phyloP scores from a whole-genome alignment of 2,888 invertebrate species.

The Catocala nupta region DNA sequence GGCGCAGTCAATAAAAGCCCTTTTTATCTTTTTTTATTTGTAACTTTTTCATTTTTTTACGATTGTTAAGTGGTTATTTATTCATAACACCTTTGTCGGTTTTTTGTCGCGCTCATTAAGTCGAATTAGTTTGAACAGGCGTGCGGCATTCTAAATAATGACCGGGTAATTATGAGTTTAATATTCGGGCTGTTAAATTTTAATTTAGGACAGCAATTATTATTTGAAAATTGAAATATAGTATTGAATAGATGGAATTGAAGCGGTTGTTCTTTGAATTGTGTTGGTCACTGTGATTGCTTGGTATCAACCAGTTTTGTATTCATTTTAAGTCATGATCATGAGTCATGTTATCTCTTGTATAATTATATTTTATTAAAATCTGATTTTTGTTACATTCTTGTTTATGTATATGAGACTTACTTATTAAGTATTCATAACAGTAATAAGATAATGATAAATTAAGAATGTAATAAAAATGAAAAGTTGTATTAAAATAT shows the following conservation, averaged over 20 bases:
- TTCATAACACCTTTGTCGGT: constrained; percentile 86
- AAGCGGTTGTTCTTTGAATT: too few species aligned
- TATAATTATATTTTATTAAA: too few species aligned
- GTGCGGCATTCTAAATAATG: constrained; percentile 54
- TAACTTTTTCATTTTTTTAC: constrained; percentile 54
- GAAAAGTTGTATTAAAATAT: too few species aligned
- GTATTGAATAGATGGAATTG: constrained; percentile 5
- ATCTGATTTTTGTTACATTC: too few species aligned
- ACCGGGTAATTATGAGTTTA: constrained; percentile 45
- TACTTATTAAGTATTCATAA: too few species aligned
- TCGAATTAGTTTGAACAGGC: constrained; percentile 70
- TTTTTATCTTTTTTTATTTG: constrained; percentile 48
- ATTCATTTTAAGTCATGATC: too few species aligned
- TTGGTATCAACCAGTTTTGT: too few species aligned
- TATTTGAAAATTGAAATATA: constrained; percentile 19
- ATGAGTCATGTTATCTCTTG: too few species aligned
- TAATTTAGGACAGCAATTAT: constrained; percentile 34
- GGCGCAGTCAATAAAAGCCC: constrained; percentile 77
- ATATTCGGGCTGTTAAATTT: constrained; percentile 41
- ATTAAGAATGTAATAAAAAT: too few species aligned
- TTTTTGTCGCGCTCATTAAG: constrained; percentile 76
- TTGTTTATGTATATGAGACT: too few species aligned
- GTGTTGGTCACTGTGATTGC: too few species aligned
- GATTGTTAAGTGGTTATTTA: constrained; percentile 78
- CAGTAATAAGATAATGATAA: too few species aligned